Conservation (phyloP, 2,888 invertebrate species). For the Temnothorax unifasciatus region DNA sequence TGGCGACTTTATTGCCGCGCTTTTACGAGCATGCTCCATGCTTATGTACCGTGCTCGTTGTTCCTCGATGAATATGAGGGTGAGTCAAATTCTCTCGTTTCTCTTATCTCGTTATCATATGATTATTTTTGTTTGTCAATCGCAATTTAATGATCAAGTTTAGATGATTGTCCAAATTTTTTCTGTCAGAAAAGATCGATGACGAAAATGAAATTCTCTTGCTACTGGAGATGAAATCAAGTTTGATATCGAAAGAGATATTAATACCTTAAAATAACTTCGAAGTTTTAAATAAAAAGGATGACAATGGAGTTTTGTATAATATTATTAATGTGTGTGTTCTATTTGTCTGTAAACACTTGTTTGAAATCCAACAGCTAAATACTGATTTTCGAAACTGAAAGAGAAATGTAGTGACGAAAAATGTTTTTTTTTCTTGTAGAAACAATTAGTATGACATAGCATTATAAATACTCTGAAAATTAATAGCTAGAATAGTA, state of each 20-base stretch:
- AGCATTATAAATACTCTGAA: not conserved
- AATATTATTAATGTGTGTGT: not conserved
- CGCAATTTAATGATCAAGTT: not conserved
- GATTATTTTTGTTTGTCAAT: not conserved
- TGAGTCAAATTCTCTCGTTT: not conserved
- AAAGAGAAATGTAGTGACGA: not conserved
- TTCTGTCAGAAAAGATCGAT: not conserved
- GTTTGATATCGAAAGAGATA: not conserved
- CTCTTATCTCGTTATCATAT: not conserved
- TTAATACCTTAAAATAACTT: not conserved
- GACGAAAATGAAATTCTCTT: not conserved
- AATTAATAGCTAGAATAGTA: not conserved
- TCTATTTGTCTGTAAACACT: not conserved
- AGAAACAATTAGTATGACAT: not conserved
- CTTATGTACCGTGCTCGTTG: constrained; percentile 16
- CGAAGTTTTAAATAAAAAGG: not conserved
- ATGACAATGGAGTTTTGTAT: not conserved
- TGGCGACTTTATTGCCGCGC: constrained; percentile 50
- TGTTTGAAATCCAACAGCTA: not conserved
- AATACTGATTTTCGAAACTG: not conserved
- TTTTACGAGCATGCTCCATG: constrained; percentile 62
- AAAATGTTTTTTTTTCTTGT: not conserved
- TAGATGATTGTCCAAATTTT: not conserved
- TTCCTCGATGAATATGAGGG: not conserved
- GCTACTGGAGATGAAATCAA: not conserved